Base-by-base conservation (phyloP, 2,113 vertebrate genomes). In the Myocastor coypus region DNA sequence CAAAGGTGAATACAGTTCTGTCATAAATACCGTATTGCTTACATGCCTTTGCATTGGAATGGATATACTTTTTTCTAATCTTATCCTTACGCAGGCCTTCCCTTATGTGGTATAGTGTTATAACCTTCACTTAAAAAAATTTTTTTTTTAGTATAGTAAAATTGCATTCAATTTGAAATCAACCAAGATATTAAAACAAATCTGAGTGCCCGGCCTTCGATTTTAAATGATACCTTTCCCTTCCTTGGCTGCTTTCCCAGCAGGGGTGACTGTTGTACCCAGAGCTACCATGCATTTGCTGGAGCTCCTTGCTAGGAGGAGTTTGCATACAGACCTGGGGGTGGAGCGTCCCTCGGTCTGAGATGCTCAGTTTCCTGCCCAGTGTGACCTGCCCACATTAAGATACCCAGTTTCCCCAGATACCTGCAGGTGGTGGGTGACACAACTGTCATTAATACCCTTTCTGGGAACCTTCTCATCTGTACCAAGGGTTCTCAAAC, bases 231-330 rank as follows among this genome's bases (percentile, higher is more conserved):
- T 63, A 83, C 85, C 14, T 59, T 77, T 92, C 42, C n/a, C 69
- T 95, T 40, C 80, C 75, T 94, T 96, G 94, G 81, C 90, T 87
- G 5, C 85, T 77, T 94, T 98, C 96, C 91, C 64, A 57, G 95
- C 40, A 75, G 26, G 80, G 59, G 52, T 30, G n/a, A 46, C 57
- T 40, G 61, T 75, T 73, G 46, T 20, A 16, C 19, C 24, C 77
- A 34, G 71, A 30, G 16, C 4, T 9, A 42, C 83, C 55, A 26
- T 28, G 16, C 12, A 4, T 69, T 32, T 81, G 59, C 64, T 82
- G 66, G 37, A 55, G 46, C 50, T 3, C 40, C 59, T 63, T 81
- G n/a, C 80, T 0, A 0, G 37, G 83, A 52, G 84, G 46, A 37
- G 40, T 37, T 55, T 34, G n/a, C 46, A 17, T 2, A 3, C 46